Conservation (phyloP, 2,113 vertebrate genomes). For the Dromiciops gliroides region DNA sequence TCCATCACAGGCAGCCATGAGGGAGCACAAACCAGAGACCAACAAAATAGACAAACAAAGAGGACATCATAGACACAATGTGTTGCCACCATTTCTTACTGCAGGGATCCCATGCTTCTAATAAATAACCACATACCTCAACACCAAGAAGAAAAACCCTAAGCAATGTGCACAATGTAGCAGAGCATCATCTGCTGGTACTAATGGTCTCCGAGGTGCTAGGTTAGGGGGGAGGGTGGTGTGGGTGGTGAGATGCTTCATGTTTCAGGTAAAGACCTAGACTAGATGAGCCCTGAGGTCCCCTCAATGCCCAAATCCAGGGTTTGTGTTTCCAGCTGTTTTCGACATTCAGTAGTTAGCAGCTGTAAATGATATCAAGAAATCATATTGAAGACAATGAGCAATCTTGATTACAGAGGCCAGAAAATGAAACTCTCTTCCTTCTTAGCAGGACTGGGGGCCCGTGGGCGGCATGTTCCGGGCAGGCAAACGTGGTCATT, state of each 20-base stretch:
- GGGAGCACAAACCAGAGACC: neutral
- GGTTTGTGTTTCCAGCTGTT: neutral
- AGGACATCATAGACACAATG: too few relatives aligned
- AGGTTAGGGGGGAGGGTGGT: neutral
- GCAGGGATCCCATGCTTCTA: neutral
- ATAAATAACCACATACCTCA: neutral
- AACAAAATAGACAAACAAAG: neutral
- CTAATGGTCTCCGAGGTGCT: neutral
- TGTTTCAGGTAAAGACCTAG: neutral
- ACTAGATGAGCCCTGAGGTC: neutral
- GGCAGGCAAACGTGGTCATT: too few relatives aligned
- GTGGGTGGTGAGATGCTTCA: neutral
- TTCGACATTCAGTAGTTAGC: neutral
- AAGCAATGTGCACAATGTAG: neutral
- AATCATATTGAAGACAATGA: neutral
- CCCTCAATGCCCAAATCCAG: neutral
- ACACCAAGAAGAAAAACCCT: neutral
- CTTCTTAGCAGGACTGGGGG: neutral
- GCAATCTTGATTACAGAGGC: neutral
- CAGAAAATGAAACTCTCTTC: neutral
- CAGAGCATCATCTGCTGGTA: neutral
- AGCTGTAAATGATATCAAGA: neutral
- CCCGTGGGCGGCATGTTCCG: too few relatives aligned
- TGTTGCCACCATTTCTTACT: neutral
- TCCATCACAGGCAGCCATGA: neutral